These are phyloP conservation scores for Zonotrichia albicollis DNA, from an alignment of 2,797 vertebrate species.

Conservation along the genomic window DNA sequence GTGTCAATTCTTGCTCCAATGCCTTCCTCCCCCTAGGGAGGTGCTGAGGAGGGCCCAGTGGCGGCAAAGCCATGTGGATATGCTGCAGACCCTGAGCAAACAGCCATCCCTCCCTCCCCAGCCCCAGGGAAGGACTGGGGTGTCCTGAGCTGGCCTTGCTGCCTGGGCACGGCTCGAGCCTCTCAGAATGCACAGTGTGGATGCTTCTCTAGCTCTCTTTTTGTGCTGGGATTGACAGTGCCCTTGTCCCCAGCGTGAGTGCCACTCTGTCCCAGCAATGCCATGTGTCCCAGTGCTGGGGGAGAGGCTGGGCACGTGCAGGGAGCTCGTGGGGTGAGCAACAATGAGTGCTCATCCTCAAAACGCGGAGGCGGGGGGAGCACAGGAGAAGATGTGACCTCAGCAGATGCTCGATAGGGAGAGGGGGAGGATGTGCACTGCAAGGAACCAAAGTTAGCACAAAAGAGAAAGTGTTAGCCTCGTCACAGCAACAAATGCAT, in stretches of 20 bases:
- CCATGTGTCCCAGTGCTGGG: background rate
- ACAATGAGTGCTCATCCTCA: accelerated
- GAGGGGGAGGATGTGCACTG: background rate
- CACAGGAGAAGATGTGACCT: background rate
- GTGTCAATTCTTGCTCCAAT: background rate
- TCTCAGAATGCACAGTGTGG: background rate
- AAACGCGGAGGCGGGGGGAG: background rate
- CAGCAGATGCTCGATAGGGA: background rate
- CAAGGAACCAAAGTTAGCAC: background rate
- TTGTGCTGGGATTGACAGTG: background rate
- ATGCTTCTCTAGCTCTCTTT: background rate
- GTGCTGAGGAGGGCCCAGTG: background rate
- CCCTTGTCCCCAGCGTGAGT: background rate
- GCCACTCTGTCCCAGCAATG: background rate
- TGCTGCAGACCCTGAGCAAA: background rate
- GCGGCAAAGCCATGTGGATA: background rate
- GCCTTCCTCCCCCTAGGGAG: background rate
- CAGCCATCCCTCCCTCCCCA: background rate
- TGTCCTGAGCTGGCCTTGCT: background rate
- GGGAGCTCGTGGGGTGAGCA: accelerated
- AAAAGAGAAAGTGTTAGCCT: background rate
- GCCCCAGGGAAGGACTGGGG: accelerated
- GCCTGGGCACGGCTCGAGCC: background rate
- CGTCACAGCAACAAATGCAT: background rate
- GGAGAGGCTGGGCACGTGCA: background rate